Percentiles rank a stretch among this genome's conserved stretches.
Conservation (phyloP, 2,888 invertebrate species). For the Melipona beecheii region DNA sequence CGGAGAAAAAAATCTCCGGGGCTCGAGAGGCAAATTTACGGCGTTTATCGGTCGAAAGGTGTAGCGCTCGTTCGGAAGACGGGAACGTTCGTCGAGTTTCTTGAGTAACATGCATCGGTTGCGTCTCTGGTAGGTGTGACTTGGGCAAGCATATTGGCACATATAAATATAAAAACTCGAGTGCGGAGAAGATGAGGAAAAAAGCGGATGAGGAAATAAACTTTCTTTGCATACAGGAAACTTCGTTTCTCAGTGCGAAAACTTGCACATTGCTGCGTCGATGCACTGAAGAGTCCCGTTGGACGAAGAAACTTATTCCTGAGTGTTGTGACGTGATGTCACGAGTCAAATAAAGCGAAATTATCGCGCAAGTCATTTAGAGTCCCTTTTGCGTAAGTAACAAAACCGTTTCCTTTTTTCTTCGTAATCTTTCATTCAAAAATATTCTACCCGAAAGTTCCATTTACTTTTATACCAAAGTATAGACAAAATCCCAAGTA, state of each 20-base stretch:
- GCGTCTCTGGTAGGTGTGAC: neutral
- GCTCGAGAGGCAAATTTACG: constrained; percentile 34
- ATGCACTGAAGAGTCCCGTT: constrained; percentile 5
- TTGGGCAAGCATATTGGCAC: neutral
- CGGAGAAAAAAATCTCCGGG: neutral
- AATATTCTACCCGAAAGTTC: too few relatives aligned
- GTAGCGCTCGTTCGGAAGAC: neutral
- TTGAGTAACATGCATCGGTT: constrained; percentile 13
- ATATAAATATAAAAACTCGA: neutral
- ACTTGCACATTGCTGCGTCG: neutral
- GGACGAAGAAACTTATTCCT: too few relatives aligned
- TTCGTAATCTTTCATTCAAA: too few relatives aligned
- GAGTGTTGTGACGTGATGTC: too few relatives aligned
- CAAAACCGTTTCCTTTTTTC: too few relatives aligned
- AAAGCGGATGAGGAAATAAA: constrained; percentile 16
- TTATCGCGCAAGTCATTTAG: too few relatives aligned
- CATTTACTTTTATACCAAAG: too few relatives aligned
- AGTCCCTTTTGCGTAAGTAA: too few relatives aligned
- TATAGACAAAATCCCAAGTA: too few relatives aligned
- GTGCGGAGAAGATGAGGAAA: neutral
- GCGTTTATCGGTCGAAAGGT: constrained; percentile 36
- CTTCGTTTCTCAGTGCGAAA: constrained; percentile 16
- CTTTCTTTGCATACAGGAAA: constrained; percentile 1
- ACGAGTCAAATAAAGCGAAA: too few relatives aligned
- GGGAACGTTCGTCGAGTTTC: constrained; percentile 25